Percentiles rank a stretch among this genome's conserved stretches.
phyloP scores from a whole-genome alignment of 2,113 vertebrate species.

The Emydocephalus ijimae region DNA sequence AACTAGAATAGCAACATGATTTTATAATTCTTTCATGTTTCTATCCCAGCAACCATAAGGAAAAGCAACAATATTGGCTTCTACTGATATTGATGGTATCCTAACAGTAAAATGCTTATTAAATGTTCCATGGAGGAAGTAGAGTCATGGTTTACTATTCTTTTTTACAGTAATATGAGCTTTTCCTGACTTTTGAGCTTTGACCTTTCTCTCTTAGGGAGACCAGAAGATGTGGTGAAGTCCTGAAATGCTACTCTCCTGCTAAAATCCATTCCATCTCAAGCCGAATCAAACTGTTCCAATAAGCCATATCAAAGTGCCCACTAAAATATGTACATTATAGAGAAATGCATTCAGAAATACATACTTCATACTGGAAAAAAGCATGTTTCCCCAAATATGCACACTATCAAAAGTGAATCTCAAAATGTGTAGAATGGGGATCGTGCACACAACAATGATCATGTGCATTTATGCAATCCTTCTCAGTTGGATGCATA shows the following conservation, averaged over 20 bases:
- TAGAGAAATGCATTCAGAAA: background rate
- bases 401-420: background rate
- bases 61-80: background rate
- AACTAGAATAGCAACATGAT: background rate
- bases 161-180: background rate
- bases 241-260: background rate
- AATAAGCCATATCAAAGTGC: background rate
- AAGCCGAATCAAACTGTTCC: background rate
- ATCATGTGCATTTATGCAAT: background rate
- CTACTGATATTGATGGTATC: background rate
- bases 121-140: background rate
- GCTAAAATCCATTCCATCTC: background rate
- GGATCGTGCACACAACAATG: background rate
- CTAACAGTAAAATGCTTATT: background rate
- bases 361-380: background rate
- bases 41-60: background rate
- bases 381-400: background rate
- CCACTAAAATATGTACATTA: background rate
- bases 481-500: background rate
- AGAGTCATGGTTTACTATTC: background rate
- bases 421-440: background rate
- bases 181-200: background rate
- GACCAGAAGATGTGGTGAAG: background rate
- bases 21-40: background rate
- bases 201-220: background rate